Base-by-base conservation (phyloP, 2,888 invertebrate species). In the Microctonus brassicae region DNA sequence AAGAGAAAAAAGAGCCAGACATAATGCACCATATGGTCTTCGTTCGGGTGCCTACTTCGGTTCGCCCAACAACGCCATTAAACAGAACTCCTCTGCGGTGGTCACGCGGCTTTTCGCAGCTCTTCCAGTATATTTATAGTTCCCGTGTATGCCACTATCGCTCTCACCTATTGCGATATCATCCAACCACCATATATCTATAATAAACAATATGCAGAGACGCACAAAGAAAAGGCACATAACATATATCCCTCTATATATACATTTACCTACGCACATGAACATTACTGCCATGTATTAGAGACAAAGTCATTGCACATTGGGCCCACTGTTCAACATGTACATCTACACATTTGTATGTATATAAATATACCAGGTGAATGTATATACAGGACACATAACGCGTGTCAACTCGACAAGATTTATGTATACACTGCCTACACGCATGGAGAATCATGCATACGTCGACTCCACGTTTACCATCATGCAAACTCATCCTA, bases 21-120 rank as follows among this genome's bases (percentile, higher is more conserved):
- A 82, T 81, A 81, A 82, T 82, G 81, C 79, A 78, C 73, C 78
- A 74, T 73, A 77, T 76, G 78, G 76, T 77, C 73, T 72, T 67
- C 72, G 69, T 73, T 75, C 65, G 66, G 66, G 72, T 34, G 55
- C 53, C 57, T 67, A 47, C 61, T 42, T 70, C 64, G 53, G 57
- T 67, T 66, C 74, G 72, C 70, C 63, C 74, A 70, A 61, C 73
- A 57, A 60, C 71, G 74, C 76, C 74, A 78, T 78, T 80, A 77
- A 77, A 79, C 75, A 73, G 76, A 76, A 75, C 75, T 75, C 75
- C 73, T 77, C n/a, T 47, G 74, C 69, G 61, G 70, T 62, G 78
- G 78, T 77, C 69, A 74, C 75, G 75, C 17, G 75, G 81, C 80
- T 80, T 79, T 81, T 77, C 80, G 73, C 76, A 75, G 75, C 77